Evolutionary conservation across 2,113 vertebrate genomes (phyloP), one percentile per base, ranked within the genome.

Genomic region (Menidia beryllina): DNA sequence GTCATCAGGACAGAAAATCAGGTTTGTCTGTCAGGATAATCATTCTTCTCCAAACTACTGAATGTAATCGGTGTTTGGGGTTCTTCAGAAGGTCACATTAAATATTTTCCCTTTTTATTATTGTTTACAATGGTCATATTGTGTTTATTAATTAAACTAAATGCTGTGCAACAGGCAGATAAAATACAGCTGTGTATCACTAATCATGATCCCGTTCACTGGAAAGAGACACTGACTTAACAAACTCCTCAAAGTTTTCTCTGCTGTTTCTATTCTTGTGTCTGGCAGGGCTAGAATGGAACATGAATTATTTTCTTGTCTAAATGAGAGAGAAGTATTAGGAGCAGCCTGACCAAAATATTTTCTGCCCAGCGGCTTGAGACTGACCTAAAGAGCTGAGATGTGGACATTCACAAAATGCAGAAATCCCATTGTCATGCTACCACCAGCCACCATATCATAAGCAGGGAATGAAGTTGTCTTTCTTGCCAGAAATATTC

Each of bases 341-440:
- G 57, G 27, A 62, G 54, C 72, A 82, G 70, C 76, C 79, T 41
- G 57, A 43, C 51, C 59, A 78, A 24, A 54, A 82, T 56, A 27
- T 63, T 74, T 86, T 85, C 77, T 71, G 79, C 53, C 24, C 12
- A 61, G 55, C 64, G 75, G 79, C 84, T 81, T 73, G 72, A 71
- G 72, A 58, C 17, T 70, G 50, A 86, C 63, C 60, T 14, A 72
- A 52, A 79, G 60, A 21, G 26, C 53, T 77, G 73, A 2, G 69
- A 70, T 52, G n/a, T 61, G 55, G 21, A 66, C 51, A 57, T 21
- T 66, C 53, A 24, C 70, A 55, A 49, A 74, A 34, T 45, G 26
- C 30, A 50, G 69, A 36, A 27, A n/a, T 56, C 54, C 15, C 51
- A 43, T 15, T 55, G 25, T 63, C 54, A 69, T 25, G 25, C 21